These are phyloP conservation scores for Drosophila neocordata DNA, from an alignment of 1,140 invertebrate genomes.

Conservation along the genomic window DNA sequence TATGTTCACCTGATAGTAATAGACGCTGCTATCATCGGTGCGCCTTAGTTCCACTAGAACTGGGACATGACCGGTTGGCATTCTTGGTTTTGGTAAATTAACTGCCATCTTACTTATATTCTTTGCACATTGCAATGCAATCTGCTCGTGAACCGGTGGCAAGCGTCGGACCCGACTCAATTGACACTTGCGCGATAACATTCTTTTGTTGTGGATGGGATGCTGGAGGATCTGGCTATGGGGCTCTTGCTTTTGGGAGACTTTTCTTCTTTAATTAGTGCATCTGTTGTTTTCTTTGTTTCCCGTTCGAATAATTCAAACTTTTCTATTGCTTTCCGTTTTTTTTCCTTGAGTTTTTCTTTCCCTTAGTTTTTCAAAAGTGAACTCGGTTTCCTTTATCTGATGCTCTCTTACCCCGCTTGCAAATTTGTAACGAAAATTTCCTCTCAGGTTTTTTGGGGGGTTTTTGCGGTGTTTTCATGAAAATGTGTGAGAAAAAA, in stretches of 20 bases:
- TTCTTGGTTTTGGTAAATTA: conserved; percentile 43
- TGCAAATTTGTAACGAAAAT: conserved; percentile 32
- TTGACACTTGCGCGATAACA: conserved; percentile 38
- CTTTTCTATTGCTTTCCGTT: conserved; percentile 13
- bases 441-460: conserved; percentile 39
- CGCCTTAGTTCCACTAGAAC: conserved; percentile 61
- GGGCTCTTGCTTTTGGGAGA: not conserved
- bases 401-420: not conserved
- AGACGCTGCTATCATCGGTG: conserved; percentile 31
- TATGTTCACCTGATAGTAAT: conserved; percentile 62
- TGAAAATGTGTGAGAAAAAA: conserved; percentile 65
- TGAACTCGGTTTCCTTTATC: conserved; percentile 2
- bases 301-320: conserved; percentile 47
- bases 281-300: conserved; percentile 26
- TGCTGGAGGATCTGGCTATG: not conserved
- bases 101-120: conserved; percentile 43
- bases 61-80: conserved; percentile 40
- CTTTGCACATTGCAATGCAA: conserved; percentile 59
- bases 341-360: conserved; percentile 46
- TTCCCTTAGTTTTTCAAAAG: conserved; percentile 36
- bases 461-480: conserved; percentile 56
- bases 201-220: conserved; percentile 2
- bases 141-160: conserved; percentile 48
- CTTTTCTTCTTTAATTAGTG: conserved; percentile 17
- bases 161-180: conserved; percentile 9